Evolutionary conservation across 2,113 vertebrate genomes (phyloP).

Genomic region (Chloroceryle aenea): DNA sequence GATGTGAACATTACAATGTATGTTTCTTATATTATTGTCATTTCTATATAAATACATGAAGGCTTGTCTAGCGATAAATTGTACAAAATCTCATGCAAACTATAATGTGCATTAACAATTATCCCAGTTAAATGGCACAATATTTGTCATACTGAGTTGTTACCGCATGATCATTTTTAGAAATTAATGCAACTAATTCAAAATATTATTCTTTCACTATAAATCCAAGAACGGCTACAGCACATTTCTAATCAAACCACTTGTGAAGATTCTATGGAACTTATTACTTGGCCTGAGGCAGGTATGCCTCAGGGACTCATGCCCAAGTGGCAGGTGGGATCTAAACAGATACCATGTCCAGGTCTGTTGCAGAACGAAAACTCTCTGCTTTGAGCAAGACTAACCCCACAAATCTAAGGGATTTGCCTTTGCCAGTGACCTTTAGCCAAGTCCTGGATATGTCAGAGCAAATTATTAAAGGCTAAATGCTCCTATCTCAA

Average conservation of each 20-base stretch:
- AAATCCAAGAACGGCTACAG: neutral
- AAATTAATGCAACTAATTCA: slow-evolving; percentile 43
- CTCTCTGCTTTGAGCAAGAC: neutral
- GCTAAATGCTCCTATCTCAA: neutral
- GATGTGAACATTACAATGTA: neutral
- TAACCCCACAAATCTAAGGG: neutral
- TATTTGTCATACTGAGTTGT: neutral
- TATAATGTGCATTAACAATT: neutral
- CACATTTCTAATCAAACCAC: neutral
- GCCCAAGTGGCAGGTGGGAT: neutral
- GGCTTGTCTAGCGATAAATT: neutral
- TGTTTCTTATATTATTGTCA: neutral
- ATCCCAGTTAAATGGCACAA: slow-evolving; percentile 14
- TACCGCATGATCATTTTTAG: neutral
- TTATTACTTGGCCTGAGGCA: neutral
- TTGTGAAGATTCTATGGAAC: neutral
- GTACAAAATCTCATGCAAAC: slow-evolving; percentile 13
- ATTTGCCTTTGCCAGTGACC: neutral
- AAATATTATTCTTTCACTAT: slow-evolving; percentile 6
- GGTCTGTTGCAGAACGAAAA: neutral
- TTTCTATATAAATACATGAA: neutral
- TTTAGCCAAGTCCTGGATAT: slow-evolving; percentile 21
- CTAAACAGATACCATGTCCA: neutral
- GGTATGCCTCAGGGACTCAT: neutral
- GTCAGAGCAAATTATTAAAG: slow-evolving; percentile 40